Base-by-base conservation (phyloP, 2,888 invertebrate genomes). In the Acronicta leporina region DNA sequence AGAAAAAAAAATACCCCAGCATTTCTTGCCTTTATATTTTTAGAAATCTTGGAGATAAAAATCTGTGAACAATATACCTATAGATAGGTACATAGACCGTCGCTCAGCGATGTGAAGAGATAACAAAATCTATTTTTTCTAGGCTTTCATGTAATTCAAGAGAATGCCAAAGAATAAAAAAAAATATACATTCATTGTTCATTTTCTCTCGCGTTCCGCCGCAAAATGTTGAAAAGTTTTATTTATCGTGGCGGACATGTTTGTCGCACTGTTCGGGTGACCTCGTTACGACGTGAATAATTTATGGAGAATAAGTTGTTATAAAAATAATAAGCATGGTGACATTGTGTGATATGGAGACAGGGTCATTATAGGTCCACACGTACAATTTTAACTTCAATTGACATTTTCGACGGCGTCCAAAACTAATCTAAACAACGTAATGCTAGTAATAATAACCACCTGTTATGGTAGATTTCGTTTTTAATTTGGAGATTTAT, bases 251-350 rank as follows among this genome's bases (percentile, higher is more conserved):
- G 15, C 41, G 46, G 48, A 63, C 57, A 72, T 60, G 59, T 69
- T 63, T 67, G 52, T 46, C 51, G 49, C 38, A 57, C 54, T 67
- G 57, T 67, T 61, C 68, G 54, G 51, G 57, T 73, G 67, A 70
- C 77, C 73, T 78, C 76, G 70, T 77, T 73, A 75, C 44, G 35
- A 43, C 57, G 61, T 75, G 65, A 78, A 77, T 77, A 78, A 78
- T 78, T 68, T 55, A 73, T 73, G 25, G 44, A 53, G 51, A 68
- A 66, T 73, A 68, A 63, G 67, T 75, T 70, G 46, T 73, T 58
- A 52, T 68, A 55, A 73, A 75, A 75, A 69, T 75, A 75, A 73
- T 72, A 78, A 69, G 61, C 44, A 42, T 68, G 75, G 67, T 72
- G 73, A 76, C 78, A 72, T 76, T 72, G 61, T 68, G 54, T 64